Evolutionary conservation across 2,888 invertebrate genomes (phyloP), one percentile per base, ranked within the genome.

Genomic region (Hemicrepidius hirtus): DNA sequence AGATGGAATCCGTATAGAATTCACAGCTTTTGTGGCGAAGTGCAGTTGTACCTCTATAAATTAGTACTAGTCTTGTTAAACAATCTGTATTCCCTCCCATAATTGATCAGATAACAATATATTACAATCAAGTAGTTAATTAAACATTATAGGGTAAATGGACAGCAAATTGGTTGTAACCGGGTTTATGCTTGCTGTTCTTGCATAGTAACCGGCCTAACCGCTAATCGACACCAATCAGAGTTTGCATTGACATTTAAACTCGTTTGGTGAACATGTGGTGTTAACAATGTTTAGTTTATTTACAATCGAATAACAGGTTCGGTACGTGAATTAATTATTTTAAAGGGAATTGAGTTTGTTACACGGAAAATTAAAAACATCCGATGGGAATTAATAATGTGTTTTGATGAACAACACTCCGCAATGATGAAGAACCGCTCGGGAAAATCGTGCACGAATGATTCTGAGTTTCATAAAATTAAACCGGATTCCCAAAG

Each of bases 71-170:
- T 65, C 64, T 65, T 53, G 64, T 65, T 65, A 50, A 65, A 65
- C 64, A 68, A 63, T 68, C 72, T 68, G 63, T 68, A 68, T 68
- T 68, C 57, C 50, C 37, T 65, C 50, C 64, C 64, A 65, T 40
- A 50, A 65, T 65, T 65, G 68, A 69, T 69, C 60, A 57, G 63
- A 73, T 68, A 73, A 70, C 71, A 72, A 71, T 75, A 66, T 50
- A 66, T 65, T 63, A 72, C 64, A 72, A 72, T 66, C 55, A 60
- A 55, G 72, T 57, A 69, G 68, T 64, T 72, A 72, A 75, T 75
- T 75, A 71, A 72, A 68, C 71, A 71, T 75, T 67, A 72, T 72
- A 69, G 49, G 53, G 62, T 64, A 68, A 71, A 68, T 65, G 32
- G 62, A 63, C 68, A 62, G 50, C 69, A 69, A 69, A 69, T 69